phyloP scores from a whole-genome alignment of 2,888 invertebrate species.

The Yponomeuta plumbellus region DNA sequence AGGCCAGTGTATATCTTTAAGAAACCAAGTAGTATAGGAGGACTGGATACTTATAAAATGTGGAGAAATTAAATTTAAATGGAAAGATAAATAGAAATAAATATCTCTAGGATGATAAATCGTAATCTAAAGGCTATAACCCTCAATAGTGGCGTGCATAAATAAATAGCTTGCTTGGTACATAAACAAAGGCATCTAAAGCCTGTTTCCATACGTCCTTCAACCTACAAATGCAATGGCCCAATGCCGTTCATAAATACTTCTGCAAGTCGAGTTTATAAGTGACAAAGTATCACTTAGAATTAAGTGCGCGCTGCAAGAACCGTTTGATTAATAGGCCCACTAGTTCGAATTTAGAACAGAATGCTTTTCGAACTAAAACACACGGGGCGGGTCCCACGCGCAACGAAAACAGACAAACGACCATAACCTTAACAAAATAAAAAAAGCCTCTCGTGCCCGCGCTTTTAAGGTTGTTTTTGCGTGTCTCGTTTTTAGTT shows the following conservation, averaged over 20 bases:
- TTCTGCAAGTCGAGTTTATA: slow-evolving; percentile 6
- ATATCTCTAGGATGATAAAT: too few relatives aligned
- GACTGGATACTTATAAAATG: too few relatives aligned
- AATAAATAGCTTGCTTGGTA: background rate
- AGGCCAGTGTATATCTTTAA: too few relatives aligned
- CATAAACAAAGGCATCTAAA: background rate
- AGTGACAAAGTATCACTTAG: slow-evolving; percentile 58
- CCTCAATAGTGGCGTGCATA: background rate
- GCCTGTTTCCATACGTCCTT: background rate
- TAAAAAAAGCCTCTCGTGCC: background rate
- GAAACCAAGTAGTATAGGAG: too few relatives aligned
- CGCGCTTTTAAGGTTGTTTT: background rate
- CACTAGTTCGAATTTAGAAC: slow-evolving; percentile 53
- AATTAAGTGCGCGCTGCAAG: slow-evolving; percentile 40
- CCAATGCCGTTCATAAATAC: background rate
- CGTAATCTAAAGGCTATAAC: too few relatives aligned
- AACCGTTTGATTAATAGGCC: slow-evolving; percentile 57
- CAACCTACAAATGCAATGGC: background rate
- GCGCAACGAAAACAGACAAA: slow-evolving; percentile 25
- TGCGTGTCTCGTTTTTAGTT: background rate
- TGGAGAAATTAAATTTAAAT: too few relatives aligned
- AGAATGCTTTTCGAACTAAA: slow-evolving; percentile 45
- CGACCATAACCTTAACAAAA: background rate
- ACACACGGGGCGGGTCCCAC: slow-evolving; percentile 42
- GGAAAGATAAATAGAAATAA: too few relatives aligned